Evolutionary conservation across 64 coral and sea anemone species (phyloP).

Genomic region (Montipora capricornis): DNA sequence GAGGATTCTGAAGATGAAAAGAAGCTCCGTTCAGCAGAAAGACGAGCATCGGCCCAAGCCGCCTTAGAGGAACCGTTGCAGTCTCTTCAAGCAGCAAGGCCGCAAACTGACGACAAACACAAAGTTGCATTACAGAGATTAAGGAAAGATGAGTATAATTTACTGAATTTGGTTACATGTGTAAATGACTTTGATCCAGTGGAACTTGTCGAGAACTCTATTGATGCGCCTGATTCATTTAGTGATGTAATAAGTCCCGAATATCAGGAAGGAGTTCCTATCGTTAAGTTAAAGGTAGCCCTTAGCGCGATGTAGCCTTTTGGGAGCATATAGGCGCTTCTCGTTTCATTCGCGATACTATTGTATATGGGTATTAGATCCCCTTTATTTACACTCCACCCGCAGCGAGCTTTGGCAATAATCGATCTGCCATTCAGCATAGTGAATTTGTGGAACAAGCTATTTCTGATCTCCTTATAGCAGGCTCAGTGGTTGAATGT

Average conservation of each 20-base stretch:
- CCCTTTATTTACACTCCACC: no score
- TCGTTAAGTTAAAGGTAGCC: no score
- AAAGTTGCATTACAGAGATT: constrained; percentile 3
- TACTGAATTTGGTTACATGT: not conserved
- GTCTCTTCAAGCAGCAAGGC: constrained; percentile 3
- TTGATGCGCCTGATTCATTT: no score
- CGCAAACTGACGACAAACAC: constrained; percentile 7
- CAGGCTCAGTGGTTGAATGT: constrained; percentile 57
- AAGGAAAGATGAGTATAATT: constrained; percentile 65
- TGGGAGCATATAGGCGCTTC: no score
- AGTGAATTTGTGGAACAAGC: constrained; percentile 39
- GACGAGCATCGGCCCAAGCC: not conserved
- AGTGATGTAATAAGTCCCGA: not conserved
- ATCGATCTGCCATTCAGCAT: constrained; percentile 70
- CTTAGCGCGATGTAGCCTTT: no score
- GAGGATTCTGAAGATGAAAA: no score
- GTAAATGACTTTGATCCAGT: no score
- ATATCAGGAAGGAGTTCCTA: not conserved
- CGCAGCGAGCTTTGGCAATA: constrained; percentile 25
- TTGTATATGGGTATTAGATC: no score
- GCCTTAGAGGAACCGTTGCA: constrained; percentile 29
- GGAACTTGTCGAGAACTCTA: no score
- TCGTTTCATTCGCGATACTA: no score
- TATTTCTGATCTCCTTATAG: constrained; percentile 57
- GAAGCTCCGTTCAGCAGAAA: no score